Evolutionary conservation across 1,140 invertebrate species (phyloP).

Genomic region (Brachionus rotundiformis): DNA sequence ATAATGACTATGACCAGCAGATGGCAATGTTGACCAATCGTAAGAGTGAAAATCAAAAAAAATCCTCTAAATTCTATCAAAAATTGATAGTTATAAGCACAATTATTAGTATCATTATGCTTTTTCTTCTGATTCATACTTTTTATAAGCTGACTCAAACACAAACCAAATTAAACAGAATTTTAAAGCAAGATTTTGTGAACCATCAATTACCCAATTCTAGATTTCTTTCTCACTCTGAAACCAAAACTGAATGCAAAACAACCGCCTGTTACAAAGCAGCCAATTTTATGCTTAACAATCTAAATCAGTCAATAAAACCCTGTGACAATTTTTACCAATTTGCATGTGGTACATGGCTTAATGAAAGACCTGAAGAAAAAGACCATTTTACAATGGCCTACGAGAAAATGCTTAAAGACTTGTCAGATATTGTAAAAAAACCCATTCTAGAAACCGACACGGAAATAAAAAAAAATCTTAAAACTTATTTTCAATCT

Average conservation of each 20-base stretch:
- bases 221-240: background rate
- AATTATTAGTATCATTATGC: background rate
- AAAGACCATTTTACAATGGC: constrained; percentile 42
- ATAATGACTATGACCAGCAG: constrained; percentile 16
- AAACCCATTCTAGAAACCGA: background rate
- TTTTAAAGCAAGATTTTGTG: background rate
- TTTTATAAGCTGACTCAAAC: background rate
- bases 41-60: background rate
- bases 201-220: background rate
- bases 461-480: background rate
- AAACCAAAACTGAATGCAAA: background rate
- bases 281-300: constrained; percentile 1
- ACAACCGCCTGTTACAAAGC: constrained; percentile 22
- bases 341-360: constrained; percentile 46
- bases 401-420: constrained; percentile 18
- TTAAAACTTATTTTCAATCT: constrained; percentile 39
- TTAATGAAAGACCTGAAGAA: background rate
- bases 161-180: background rate
- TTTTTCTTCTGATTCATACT: background rate
- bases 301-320: constrained; percentile 25
- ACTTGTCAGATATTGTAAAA: constrained; percentile 6
- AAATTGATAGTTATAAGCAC: background rate
- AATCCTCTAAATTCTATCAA: background rate
- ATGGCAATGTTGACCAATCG: background rate
- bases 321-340: constrained; percentile 50